Base-by-base conservation (phyloP, 1,140 invertebrate species). In the Nomia melanderi region DNA sequence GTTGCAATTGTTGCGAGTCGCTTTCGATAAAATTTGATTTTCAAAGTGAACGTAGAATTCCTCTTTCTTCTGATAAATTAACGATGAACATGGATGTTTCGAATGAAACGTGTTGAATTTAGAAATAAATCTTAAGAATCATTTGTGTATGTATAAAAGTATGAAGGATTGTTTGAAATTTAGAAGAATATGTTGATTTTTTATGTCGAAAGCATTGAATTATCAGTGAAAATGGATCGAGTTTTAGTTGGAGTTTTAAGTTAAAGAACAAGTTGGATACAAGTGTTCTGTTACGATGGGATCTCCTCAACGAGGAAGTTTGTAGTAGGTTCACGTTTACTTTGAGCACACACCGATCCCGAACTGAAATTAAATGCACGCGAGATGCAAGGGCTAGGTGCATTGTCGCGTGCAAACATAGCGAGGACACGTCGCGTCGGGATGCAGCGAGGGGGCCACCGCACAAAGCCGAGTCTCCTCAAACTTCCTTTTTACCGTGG, bases 401-500 rank as follows among this genome's bases (percentile, higher is more conserved):
- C 23, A 5, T 63, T 14, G 47, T 66, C 64, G 62, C 39, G 31
- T 31, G 60, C 27, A 65, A 39, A 20, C 29, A 36, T 8, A 36
- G 47, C 63, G n/a, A 36, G 25, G 76, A 31, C 36, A 63, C n/a
- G n/a, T n/a, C n/a, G n/a, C n/a, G n/a, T n/a, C 53, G 25, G 7
- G 33, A 66, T 39, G 33, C n/a, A 23, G 0, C 63, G 23, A 8
- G 29, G 14, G 64, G 53, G 47, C 12, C 41, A 14, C 41, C 54
- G 9, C 25, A 73, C n/a, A 66, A 81, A 78, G 25, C 39, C 65
- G 12, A 44, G 33, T 17, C 7, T 64, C 8, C 14, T 54, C 36
- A 29, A 66, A 47, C 69, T 78, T 73, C 57, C 67, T 62, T 62
- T 31, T 59, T 12, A 3, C 27, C 27, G 0, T 54, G 56, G 74